Base-by-base conservation (phyloP, 1,140 invertebrate species). In the Brachystomella parvula region DNA sequence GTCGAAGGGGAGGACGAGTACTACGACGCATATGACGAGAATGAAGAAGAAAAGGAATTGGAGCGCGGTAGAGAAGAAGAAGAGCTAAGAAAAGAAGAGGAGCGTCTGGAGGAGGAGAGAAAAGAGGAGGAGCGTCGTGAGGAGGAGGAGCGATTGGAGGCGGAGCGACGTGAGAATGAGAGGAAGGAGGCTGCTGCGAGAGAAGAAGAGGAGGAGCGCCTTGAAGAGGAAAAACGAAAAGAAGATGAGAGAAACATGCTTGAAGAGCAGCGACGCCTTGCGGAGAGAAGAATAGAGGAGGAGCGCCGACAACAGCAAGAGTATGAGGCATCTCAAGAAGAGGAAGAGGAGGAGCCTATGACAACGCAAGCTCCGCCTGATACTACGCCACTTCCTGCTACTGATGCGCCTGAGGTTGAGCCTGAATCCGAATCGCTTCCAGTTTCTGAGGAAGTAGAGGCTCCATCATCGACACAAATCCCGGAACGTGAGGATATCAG, bases 141-240 rank as follows among this genome's bases (percentile, higher is more conserved):
- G n/a, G 39, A 63, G 29, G 66, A 59, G 15, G 47, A 67, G 17
- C 59, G 24, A 2, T 29, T 26, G 33, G 65, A 67, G 29, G n/a
- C n/a, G 9, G 26, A 47, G 57, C 33, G 66, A 15, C 31, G 63
- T 63, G 61, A 63, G 24, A 57, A n/a, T 62, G 61, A 58, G 35
- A 53, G 53, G 31, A 35, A 33, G 30, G 47, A 31, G 44, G 64
- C 35, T 26, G 30, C 61, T 49, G 33, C 44, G 63, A 24, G 64
- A 47, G 61, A 44, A 68, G 53, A 53, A 19, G 64, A 35, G 26
- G 47, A 35, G 64, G 26, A 58, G 9, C 2, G 19, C 12, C 24
- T 3, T 21, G 63, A 30, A 33, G 56, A 44, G 30, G 30, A 31
- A 26, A 58, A 15, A 24, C 49, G 24, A 24, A 3, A 53, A 24